These are phyloP conservation scores for Drosophila paracracens DNA, from an alignment of 2,888 invertebrate genomes.

Conservation along the genomic window DNA sequence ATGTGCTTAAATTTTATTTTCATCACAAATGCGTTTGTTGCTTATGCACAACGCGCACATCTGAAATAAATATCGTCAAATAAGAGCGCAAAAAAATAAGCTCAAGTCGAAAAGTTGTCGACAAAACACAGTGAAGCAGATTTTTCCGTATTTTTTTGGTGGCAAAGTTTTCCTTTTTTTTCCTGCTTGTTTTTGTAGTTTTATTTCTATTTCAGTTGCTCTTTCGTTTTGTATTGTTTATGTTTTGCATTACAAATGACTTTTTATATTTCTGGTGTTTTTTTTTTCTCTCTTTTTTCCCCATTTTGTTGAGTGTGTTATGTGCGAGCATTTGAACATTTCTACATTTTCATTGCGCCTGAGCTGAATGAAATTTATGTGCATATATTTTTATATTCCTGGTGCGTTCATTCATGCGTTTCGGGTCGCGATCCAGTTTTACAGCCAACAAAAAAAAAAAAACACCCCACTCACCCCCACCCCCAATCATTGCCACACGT, in stretches of 20 bases:
- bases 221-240: slow-evolving; percentile 45
- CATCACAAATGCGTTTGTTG: slow-evolving; percentile 67
- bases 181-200: slow-evolving; percentile 36
- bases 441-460: not conserved
- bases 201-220: slow-evolving; percentile 47
- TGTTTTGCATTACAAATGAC: slow-evolving; percentile 72
- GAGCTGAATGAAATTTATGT: slow-evolving; percentile 68
- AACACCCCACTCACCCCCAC: not conserved
- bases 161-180: not conserved
- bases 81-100: slow-evolving; percentile 12
- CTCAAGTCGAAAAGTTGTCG: slow-evolving; percentile 14
- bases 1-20: slow-evolving; percentile 68
- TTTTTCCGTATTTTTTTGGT: not conserved
- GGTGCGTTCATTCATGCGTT: slow-evolving; percentile 71
- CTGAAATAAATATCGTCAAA: slow-evolving; percentile 48
- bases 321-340: slow-evolving; percentile 74
- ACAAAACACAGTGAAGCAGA: not conserved
- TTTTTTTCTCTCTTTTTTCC: slow-evolving; percentile 28
- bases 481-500: slow-evolving; percentile 7
- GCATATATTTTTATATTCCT: slow-evolving; percentile 60
- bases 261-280: slow-evolving; percentile 14
- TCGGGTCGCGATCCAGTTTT: slow-evolving; percentile 43
- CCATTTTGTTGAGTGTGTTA: slow-evolving; percentile 34
- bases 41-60: slow-evolving; percentile 58
- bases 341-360: slow-evolving; percentile 72